Percentiles rank a stretch among this genome's conserved stretches.
phyloP scores from a whole-genome alignment of 2,888 invertebrate genomes.

The Lottia scabra region DNA sequence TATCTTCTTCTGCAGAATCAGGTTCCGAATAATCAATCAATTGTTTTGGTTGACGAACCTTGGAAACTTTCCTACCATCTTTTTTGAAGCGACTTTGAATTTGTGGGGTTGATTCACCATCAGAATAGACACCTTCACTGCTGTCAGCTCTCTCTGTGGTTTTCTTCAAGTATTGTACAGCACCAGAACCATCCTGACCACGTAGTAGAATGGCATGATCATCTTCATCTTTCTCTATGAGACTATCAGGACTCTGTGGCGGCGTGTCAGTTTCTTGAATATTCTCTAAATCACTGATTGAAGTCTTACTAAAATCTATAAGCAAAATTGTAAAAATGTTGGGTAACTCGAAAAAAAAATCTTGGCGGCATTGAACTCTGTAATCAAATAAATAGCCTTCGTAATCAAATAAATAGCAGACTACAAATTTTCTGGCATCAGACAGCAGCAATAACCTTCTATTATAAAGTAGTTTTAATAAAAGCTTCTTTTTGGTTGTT shows the following conservation, averaged over 20 bases:
- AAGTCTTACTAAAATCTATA: slow-evolving; percentile 69
- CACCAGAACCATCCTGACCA: slow-evolving; percentile 32
- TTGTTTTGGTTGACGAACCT: slow-evolving; percentile 40
- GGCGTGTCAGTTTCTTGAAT: slow-evolving; percentile 69
- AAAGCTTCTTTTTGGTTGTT: too few species aligned
- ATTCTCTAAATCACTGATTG: slow-evolving; percentile 69
- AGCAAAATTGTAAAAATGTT: too few species aligned
- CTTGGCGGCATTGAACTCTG: too few species aligned
- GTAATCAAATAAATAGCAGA: too few species aligned
- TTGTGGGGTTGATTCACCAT: slow-evolving; percentile 36
- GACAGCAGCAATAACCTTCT: too few species aligned
- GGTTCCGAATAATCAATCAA: slow-evolving; percentile 50
- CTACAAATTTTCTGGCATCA: too few species aligned
- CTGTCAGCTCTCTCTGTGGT: slow-evolving; percentile 37
- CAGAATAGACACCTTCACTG: slow-evolving; percentile 38
- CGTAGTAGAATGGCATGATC: slow-evolving; percentile 31
- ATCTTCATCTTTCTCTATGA: slow-evolving; percentile 33
- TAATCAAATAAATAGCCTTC: too few species aligned
- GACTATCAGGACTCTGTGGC: slow-evolving; percentile 63
- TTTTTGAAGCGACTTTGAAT: slow-evolving; percentile 31
- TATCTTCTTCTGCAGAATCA: slow-evolving; percentile 46
- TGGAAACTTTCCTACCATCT: slow-evolving; percentile 31
- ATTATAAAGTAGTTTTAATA: too few species aligned
- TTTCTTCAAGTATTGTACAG: slow-evolving; percentile 45
- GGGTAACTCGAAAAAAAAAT: too few species aligned